These are phyloP conservation scores for Toxotes chatareus DNA, from an alignment of 2,113 vertebrate species.

Conservation along the genomic window DNA sequence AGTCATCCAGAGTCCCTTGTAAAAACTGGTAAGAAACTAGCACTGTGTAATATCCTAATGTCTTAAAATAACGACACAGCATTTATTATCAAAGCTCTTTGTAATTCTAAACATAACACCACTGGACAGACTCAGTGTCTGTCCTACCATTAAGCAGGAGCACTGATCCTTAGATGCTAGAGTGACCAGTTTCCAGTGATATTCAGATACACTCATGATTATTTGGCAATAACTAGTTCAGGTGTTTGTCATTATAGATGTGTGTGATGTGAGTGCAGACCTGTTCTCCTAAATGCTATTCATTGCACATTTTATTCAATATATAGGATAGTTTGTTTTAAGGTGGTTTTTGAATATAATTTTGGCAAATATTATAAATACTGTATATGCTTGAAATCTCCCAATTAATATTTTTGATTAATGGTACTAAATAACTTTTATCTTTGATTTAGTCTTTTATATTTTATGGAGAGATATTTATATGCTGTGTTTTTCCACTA, in stretches of 20 bases:
- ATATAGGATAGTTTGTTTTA: constrained; percentile 64
- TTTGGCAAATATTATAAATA: constrained; percentile 70
- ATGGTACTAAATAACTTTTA: constrained; percentile 77
- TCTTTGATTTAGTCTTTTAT: constrained; percentile 67
- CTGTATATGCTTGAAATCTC: constrained; percentile 73
- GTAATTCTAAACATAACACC: constrained; percentile 21
- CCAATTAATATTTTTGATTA: constrained; percentile 68
- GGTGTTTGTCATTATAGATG: constrained; percentile 48
- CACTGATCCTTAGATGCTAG: constrained; percentile 19
- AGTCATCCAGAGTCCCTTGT: constrained; percentile 6
- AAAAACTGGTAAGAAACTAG: constrained; percentile 33
- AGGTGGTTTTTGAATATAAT: constrained; percentile 64
- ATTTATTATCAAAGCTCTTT: constrained; percentile 24
- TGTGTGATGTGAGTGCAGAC: constrained; percentile 57
- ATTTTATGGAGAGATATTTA: constrained; percentile 75
- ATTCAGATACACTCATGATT: constrained; percentile 41
- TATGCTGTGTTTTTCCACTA: constrained; percentile 73
- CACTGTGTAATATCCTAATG: constrained; percentile 34
- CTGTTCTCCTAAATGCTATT: constrained; percentile 69
- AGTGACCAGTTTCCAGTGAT: constrained; percentile 31
- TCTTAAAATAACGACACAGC: constrained; percentile 26
- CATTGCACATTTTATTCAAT: constrained; percentile 75
- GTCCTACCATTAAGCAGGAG: constrained; percentile 13
- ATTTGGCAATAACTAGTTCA: constrained; percentile 69
- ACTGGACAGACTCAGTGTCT: constrained; percentile 44